Conservation (phyloP, 2,888 invertebrate species). For the Emmelina monodactyla region DNA sequence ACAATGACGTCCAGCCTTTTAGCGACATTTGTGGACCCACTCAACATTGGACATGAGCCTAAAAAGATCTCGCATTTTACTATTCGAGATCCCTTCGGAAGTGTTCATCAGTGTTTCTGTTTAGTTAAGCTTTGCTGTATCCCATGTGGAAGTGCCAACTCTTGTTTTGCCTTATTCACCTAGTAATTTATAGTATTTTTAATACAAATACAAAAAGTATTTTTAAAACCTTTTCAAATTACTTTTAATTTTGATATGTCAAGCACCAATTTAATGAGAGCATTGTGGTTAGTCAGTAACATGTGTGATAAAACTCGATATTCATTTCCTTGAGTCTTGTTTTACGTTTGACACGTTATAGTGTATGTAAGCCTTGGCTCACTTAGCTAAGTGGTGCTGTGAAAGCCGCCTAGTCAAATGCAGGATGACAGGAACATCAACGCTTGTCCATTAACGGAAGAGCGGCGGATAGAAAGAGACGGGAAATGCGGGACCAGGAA, state of each 20-base stretch:
- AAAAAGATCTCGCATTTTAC: slow-evolving; percentile 57
- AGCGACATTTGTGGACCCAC: slow-evolving; percentile 66
- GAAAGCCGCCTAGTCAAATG: slow-evolving; percentile 61
- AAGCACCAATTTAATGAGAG: too few species aligned
- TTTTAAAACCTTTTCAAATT: too few species aligned
- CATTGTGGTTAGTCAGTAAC: too few species aligned
- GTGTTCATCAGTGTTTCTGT: slow-evolving; percentile 16
- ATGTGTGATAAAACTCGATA: too few species aligned
- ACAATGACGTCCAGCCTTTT: slow-evolving; percentile 67
- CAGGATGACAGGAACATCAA: slow-evolving; percentile 56
- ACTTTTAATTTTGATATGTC: too few species aligned
- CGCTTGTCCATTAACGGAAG: slow-evolving; percentile 54
- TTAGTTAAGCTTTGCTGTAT: too few species aligned
- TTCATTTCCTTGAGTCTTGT: too few species aligned
- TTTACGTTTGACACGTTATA: background rate
- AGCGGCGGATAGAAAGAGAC: slow-evolving; percentile 13
- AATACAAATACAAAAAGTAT: too few species aligned
- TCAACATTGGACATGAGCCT: slow-evolving; percentile 62
- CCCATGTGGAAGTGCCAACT: too few species aligned
- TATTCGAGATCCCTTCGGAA: slow-evolving; percentile 48
- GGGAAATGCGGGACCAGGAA: slow-evolving; percentile 6
- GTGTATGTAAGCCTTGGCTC: slow-evolving; percentile 7
- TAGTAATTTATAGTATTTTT: too few species aligned
- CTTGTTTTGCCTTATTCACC: too few species aligned
- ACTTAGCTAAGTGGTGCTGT: slow-evolving; percentile 31